phyloP scores from a whole-genome alignment of 2,113 vertebrate genomes.

The Setophaga kirtlandii region DNA sequence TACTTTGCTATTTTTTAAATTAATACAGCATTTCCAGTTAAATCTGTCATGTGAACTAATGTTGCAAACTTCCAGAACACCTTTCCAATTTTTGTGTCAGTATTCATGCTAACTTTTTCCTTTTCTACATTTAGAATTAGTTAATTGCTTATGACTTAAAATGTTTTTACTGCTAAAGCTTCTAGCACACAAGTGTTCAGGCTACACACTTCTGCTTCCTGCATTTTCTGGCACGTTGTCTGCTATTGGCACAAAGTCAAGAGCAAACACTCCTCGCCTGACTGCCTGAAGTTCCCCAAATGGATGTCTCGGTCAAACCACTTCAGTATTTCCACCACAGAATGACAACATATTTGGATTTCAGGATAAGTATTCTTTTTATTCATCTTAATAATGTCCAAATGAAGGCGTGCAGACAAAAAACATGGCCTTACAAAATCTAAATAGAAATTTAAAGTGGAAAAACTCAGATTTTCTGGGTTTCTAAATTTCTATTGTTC shows the following conservation, averaged over 20 bases:
- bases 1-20: neutral
- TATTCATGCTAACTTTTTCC: neutral
- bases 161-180: neutral
- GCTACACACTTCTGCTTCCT: neutral
- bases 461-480: neutral
- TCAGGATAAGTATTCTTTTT: neutral
- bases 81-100: neutral
- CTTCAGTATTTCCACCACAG: neutral
- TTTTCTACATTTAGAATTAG: neutral
- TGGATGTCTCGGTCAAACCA: neutral
- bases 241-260: neutral
- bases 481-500: neutral
- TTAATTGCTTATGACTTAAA: neutral
- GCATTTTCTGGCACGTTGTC: neutral
- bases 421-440: neutral
- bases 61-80: neutral
- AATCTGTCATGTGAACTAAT: neutral
- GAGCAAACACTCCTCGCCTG: neutral
- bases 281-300: neutral
- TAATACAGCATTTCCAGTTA: neutral
- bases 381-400: neutral
- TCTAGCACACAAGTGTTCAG: neutral
- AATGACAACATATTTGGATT: neutral
- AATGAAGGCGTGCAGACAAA: neutral
- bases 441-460: neutral